Base-by-base conservation (phyloP, 2,888 invertebrate genomes). In the Pteria penguin region DNA sequence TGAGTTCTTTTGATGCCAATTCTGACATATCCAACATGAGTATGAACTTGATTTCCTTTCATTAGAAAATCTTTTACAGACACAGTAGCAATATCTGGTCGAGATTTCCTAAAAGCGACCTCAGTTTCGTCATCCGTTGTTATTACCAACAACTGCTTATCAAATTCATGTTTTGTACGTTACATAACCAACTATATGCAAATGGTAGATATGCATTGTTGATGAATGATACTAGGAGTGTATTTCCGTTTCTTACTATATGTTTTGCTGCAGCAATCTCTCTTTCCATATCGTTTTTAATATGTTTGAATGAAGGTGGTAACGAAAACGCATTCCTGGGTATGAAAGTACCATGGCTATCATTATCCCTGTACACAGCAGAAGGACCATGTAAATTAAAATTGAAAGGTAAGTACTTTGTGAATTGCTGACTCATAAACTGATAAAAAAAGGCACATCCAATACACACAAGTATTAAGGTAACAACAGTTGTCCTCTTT, bases 171-270 rank as follows among this genome's bases (percentile, higher is more conserved):
- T 81, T 60, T 55, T 80, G 82, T 0, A 86, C 86, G 67, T 87
- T 87, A 75, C 87, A 87, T 5, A 84, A 66, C 84, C 86, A 84
- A 69, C 84, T 86, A 57, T 82, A 80, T 26, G 84, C 82, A 33
- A 87, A 85, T 1, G 82, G 77, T 22, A 86, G 71, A 65, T 82
- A 87, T n/a, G 85, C 85, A 77, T 85, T 81, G 66, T 85, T 86
- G 4, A 87, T 81, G 68, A 86, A 76, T 24, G 85, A 83, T 26
- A 87, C 79, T 1, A 87, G 62, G 8, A 87, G 82, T 29, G 82
- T 78, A 62, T 68, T 36, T 18, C 76, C 69, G 24, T 72, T 33
- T 11, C 45, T 29, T 67, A 75, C 73, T 2, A 82, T 73, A 57
- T 68, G 75, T 72, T 78, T 79, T 8, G 84, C 83, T 26, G 79